Conservation (phyloP, 2,888 invertebrate genomes). For the Coremacera marginata region DNA sequence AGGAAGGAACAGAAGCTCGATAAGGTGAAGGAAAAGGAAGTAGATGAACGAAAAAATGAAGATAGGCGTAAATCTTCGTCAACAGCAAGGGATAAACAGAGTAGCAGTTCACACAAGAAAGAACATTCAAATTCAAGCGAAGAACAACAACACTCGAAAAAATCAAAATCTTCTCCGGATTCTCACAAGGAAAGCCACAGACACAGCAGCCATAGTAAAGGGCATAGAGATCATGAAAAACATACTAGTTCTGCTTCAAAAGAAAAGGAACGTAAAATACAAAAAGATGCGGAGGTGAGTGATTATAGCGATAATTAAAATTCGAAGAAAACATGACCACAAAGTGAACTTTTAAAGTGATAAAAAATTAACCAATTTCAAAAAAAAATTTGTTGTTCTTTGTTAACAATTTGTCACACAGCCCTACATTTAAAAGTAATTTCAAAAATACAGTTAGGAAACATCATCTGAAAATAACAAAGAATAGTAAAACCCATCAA, state of each 20-base stretch:
- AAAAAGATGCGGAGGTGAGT: conserved; percentile 21
- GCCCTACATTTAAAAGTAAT: too few relatives aligned
- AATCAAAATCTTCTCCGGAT: background rate
- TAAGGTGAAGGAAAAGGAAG: conserved; percentile 33
- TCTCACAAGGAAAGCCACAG: background rate
- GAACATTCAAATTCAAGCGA: background rate
- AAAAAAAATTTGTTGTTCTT: too few relatives aligned
- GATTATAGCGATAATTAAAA: too few relatives aligned
- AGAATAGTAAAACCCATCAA: too few relatives aligned
- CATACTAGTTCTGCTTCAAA: conserved; percentile 33
- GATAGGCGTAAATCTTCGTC: conserved; percentile 41
- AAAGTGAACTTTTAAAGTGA: too few relatives aligned
- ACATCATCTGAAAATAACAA: too few relatives aligned
- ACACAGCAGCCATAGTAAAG: background rate
- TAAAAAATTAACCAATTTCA: too few relatives aligned
- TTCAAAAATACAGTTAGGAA: too few relatives aligned
- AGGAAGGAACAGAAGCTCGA: conserved; percentile 20
- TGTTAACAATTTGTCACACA: background rate
- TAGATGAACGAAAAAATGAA: conserved; percentile 49
- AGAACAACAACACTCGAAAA: background rate
- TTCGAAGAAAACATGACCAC: too few relatives aligned
- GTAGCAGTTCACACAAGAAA: conserved; percentile 8
- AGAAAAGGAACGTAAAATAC: conserved; percentile 37
- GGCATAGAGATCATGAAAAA: conserved; percentile 24
- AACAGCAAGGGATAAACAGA: conserved; percentile 24